phyloP scores from a whole-genome alignment of 2,113 vertebrate genomes.

The Macroglossus sobrinus region DNA sequence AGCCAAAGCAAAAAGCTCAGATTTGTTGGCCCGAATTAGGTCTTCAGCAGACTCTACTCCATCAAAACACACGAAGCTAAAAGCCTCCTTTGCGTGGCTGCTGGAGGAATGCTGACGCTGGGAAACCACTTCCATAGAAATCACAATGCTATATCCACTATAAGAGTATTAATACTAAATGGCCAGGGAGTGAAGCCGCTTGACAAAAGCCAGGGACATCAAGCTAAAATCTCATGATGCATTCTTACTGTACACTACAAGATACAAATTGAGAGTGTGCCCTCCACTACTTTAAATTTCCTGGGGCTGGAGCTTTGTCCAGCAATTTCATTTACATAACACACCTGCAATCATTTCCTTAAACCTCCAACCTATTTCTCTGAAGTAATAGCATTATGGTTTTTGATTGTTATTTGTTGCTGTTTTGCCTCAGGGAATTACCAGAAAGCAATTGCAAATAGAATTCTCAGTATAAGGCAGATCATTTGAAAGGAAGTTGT shows the following conservation, averaged over 20 bases:
- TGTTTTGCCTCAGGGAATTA: constrained; percentile 31
- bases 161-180: constrained; percentile 31
- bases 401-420: constrained; percentile 39
- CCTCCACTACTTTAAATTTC: constrained; percentile 16
- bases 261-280: not conserved
- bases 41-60: not conserved
- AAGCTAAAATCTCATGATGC: not conserved
- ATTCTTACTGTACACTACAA: not conserved
- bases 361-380: constrained; percentile 50
- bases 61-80: not conserved
- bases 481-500: not conserved
- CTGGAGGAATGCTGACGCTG: not conserved
- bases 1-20: not conserved
- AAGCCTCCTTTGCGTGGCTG: not conserved
- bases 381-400: constrained; percentile 26
- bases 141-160: not conserved
- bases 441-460: not conserved
- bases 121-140: not conserved
- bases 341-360: constrained; percentile 48
- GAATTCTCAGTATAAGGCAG: not conserved
- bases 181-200: not conserved
- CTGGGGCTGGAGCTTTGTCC: constrained; percentile 35
- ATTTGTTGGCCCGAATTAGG: not conserved
- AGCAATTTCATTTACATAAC: constrained; percentile 51
- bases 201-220: constrained; percentile 18